Evolutionary conservation across 2,888 invertebrate species (phyloP), one percentile per base, ranked within the genome.

Genomic region (Nasonia oneida): DNA sequence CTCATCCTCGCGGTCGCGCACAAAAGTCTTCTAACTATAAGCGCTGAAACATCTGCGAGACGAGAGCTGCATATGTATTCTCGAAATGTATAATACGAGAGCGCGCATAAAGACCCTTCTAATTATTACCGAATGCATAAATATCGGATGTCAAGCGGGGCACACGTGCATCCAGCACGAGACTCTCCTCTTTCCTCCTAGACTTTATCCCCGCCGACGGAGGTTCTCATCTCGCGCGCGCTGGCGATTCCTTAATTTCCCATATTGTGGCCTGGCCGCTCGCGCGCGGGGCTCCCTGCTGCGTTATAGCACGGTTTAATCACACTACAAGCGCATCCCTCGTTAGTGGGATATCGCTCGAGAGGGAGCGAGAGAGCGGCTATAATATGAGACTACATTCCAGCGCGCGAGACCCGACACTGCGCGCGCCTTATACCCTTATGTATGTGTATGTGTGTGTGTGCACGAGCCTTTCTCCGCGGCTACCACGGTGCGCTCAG

Each of bases 261-360:
- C 88, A 91, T 90, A 91, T 91, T 90, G 91, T 90, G 89, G 90
- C 86, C 89, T 88, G 89, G 88, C 77, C 87, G 88, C 87, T 18
- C 76, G 76, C 57, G 70, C 89, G 88, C 87, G 86, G 87, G 90
- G 86, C 90, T 89, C 90, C 93, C 93, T 85, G 92, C 91, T 90
- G 93, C 90, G 93, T 92, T 92, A 93, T 92, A 91, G 91, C 92
- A 90, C 89, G 91, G 91, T 93, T 93, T 93, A 93, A 93, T 93
- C 93, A 92, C 93, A 90, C 91, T 91, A 92, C 93, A 90, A 92
- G 91, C 91, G 91, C 92, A 91, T 93, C 92, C 91, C 93, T 93
- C 93, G 93, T 93, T 93, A 93, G 93, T 91, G 91, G 92, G 90
- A 92, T 85, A 82, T 87, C 82, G 81, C 80, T 80, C 76, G 76